Percentiles rank a stretch among this genome's conserved stretches.
Evolutionary conservation across 1,140 invertebrate species (phyloP).

Genomic region (Drosophila erecta): DNA sequence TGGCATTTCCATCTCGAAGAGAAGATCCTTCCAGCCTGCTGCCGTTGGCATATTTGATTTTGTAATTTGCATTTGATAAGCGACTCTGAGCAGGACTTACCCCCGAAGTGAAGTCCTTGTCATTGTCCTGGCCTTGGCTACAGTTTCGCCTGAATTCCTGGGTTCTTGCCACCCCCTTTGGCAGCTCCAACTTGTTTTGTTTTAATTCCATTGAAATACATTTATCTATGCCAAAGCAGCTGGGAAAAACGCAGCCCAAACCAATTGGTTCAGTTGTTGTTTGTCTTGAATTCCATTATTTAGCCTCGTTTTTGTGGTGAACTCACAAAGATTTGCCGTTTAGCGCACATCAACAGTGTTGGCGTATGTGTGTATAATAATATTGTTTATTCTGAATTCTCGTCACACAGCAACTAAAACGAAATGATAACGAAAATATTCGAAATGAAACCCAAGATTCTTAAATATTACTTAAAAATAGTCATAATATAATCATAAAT

Average conservation of each 20-base stretch:
- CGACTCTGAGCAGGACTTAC: constrained; percentile 30
- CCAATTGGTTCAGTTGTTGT: constrained; percentile 9
- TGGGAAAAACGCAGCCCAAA: constrained; percentile 10
- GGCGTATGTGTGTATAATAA: constrained; percentile 24
- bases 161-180: constrained; percentile 2
- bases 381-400: constrained; percentile 36
- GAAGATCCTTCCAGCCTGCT: constrained; percentile 21
- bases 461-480: constrained; percentile 33
- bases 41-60: constrained; percentile 69
- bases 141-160: constrained; percentile 7
- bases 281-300: constrained; percentile 18
- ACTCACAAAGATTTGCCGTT: constrained; percentile 27
- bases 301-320: constrained; percentile 1
- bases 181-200: constrained; percentile 56
- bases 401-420: constrained; percentile 1
- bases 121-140: constrained; percentile 6
- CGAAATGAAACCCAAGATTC: constrained; percentile 13
- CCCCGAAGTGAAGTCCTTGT: constrained; percentile 1
- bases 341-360: constrained; percentile 6
- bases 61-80: constrained; percentile 80
- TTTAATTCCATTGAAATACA: constrained; percentile 73
- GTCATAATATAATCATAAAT: constrained; percentile 29
- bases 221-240: constrained; percentile 52
- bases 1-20: constrained; percentile 39
- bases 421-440: constrained; percentile 7